Percentiles rank a stretch among this genome's conserved stretches.
Evolutionary conservation across 2,888 invertebrate genomes (phyloP).

Genomic region (Cheilosia soror): DNA sequence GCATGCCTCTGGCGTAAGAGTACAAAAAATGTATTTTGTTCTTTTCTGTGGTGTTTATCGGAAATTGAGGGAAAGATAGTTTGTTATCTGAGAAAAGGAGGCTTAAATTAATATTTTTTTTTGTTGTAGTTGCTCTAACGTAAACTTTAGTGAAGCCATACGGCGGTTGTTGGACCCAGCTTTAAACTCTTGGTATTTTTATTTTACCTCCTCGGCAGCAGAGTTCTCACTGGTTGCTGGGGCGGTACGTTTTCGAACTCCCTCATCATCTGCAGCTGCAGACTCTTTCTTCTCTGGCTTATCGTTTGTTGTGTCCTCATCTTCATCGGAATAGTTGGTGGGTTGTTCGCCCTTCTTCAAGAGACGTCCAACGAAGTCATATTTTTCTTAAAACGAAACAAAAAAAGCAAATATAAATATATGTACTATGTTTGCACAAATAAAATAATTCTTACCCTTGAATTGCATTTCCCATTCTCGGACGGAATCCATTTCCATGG

Average conservation of each 20-base stretch:
- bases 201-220: slow-evolving; percentile 76
- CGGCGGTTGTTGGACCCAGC: slow-evolving; percentile 50
- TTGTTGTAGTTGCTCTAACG: slow-evolving; percentile 45
- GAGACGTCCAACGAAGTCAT: slow-evolving; percentile 94
- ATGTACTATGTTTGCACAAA: no score
- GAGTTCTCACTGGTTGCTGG: slow-evolving; percentile 55
- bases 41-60: slow-evolving; percentile 35
- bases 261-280: slow-evolving; percentile 64
- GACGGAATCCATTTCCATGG: slow-evolving; percentile 97
- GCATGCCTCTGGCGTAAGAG: slow-evolving; percentile 21
- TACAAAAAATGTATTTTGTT: slow-evolving; percentile 17
- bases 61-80: slow-evolving; percentile 41
- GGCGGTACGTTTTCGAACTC: slow-evolving; percentile 76
- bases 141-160: slow-evolving; percentile 54
- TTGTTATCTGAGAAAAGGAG: slow-evolving; percentile 53
- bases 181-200: slow-evolving; percentile 54
- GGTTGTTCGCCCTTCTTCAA: slow-evolving; percentile 96
- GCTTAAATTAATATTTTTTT: slow-evolving; percentile 61
- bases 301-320: slow-evolving; percentile 83
- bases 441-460: slow-evolving; percentile 87
- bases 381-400: slow-evolving; percentile 89
- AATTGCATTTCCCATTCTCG: slow-evolving; percentile 99
- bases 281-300: slow-evolving; percentile 65
- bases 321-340: slow-evolving; percentile 95
- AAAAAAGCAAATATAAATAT: background rate